Percentiles rank a stretch among this genome's conserved stretches.
phyloP scores from a whole-genome alignment of 2,797 vertebrate species.

The Artibeus jamaicensis region DNA sequence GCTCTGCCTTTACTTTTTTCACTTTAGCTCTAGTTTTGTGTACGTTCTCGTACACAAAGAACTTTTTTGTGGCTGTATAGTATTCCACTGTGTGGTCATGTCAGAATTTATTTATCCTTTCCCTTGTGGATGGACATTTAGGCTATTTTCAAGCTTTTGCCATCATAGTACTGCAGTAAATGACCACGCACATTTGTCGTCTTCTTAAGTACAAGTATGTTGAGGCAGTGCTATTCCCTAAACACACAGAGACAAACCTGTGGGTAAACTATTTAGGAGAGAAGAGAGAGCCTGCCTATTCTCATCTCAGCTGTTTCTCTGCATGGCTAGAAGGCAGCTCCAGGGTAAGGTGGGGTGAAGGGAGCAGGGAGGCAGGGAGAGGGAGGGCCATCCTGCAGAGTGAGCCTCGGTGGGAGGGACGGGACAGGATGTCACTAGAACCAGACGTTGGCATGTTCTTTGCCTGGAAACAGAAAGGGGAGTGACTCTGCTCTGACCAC shows the following conservation, averaged over 20 bases:
- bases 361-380: accelerated
- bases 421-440: neutral
- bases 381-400: neutral
- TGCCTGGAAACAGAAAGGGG: neutral
- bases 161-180: neutral
- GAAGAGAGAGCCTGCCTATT: neutral
- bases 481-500: neutral
- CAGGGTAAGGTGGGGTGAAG: neutral
- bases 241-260: neutral
- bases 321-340: neutral
- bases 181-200: neutral
- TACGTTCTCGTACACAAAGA: accelerated
- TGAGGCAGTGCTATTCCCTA: neutral
- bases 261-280: neutral
- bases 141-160: neutral
- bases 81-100: neutral
- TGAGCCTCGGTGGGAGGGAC: neutral
- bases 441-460: neutral
- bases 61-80: neutral
- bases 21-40: neutral
- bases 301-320: neutral
- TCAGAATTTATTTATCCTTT: neutral
- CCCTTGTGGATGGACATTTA: neutral
- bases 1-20: neutral
- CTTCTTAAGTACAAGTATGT: neutral